Conservation (phyloP, 2,888 invertebrate species). For the Pollenia amentaria region DNA sequence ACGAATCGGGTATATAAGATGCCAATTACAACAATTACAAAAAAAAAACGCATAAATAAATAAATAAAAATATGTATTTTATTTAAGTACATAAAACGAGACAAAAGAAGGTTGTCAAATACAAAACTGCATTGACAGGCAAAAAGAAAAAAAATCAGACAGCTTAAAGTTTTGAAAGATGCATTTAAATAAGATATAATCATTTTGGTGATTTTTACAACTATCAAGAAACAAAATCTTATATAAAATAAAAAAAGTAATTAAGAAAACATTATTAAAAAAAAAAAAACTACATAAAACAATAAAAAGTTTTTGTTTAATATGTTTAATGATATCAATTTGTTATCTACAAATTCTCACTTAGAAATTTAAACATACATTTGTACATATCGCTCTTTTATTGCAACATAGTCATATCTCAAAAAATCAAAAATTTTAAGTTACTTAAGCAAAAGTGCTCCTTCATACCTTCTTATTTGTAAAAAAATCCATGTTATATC, state of each 20-base stretch:
- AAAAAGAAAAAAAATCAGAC: neutral
- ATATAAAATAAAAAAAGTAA: neutral
- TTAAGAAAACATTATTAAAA: no score
- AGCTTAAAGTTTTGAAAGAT: neutral
- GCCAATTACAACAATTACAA: conserved; percentile 2
- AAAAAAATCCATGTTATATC: no score
- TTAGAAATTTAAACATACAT: no score
- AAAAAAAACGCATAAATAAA: conserved; percentile 6
- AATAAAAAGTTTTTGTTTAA: no score
- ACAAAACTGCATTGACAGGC: conserved; percentile 20
- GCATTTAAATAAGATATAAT: conserved; percentile 3
- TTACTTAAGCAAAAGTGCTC: no score
- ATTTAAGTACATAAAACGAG: neutral
- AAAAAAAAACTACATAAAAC: no score
- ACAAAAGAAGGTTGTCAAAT: conserved; percentile 14
- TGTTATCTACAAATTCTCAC: no score
- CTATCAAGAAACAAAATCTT: neutral
- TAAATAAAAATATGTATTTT: neutral
- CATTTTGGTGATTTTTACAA: conserved; percentile 16
- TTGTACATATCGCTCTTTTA: no score
- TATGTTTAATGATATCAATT: no score
- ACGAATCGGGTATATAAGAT: conserved; percentile 16
- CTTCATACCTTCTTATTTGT: no score
- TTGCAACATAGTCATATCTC: no score
- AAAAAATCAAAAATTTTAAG: no score